Percentiles rank a stretch among this genome's conserved stretches.
Conservation (phyloP, 2,888 invertebrate species). For the Ochropleura plecta region DNA sequence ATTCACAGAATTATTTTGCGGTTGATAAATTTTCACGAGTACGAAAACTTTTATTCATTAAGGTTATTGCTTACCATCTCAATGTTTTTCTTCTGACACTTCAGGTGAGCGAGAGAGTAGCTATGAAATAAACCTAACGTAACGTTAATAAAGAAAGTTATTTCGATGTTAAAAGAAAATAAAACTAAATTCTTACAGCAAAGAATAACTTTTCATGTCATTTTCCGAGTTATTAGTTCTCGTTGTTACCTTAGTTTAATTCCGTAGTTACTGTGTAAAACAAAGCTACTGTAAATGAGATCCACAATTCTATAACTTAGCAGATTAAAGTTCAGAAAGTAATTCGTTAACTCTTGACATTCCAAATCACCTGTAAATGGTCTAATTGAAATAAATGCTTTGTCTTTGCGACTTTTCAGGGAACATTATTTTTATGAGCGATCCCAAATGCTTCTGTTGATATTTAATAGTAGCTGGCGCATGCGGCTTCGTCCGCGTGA, state of each 20-base stretch:
- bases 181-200: neutral
- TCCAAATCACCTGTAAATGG: conserved; percentile 33
- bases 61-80: neutral
- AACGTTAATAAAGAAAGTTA: neutral
- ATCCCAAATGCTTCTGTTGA: conserved; percentile 5
- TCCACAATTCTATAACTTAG: neutral
- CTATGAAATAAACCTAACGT: neutral
- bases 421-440: conserved; percentile 5
- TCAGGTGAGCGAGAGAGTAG: neutral
- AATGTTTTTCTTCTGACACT: neutral
- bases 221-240: neutral
- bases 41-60: neutral
- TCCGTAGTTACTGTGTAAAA: neutral
- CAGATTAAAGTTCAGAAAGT: conserved; percentile 21
- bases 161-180: neutral
- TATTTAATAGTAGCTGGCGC: too few relatives aligned
- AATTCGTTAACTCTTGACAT: conserved; percentile 9
- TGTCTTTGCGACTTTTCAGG: conserved; percentile 5
- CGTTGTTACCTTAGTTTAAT: neutral
- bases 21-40: neutral
- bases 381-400: conserved; percentile 26
- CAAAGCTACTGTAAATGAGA: neutral
- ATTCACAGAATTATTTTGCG: neutral
- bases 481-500: too few relatives aligned
- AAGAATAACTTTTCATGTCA: neutral